Conservation (phyloP, 2,113 vertebrate species). For the Myotis lucifugus region DNA sequence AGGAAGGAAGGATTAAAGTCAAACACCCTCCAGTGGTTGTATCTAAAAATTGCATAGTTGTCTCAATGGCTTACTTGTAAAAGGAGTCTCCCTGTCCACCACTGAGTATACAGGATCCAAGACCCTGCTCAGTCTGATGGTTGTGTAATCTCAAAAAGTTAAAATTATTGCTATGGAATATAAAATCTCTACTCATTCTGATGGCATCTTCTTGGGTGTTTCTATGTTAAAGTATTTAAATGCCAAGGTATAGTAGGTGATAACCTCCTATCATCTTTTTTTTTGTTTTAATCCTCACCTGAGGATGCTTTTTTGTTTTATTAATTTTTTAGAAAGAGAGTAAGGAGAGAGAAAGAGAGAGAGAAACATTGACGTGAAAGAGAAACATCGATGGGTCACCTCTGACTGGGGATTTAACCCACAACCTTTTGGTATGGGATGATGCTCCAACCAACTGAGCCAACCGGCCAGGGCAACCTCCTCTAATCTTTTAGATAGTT, state of each 20-base stretch:
- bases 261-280: neutral
- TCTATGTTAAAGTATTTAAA: constrained; percentile 32
- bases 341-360: neutral
- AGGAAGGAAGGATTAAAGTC: constrained; percentile 79
- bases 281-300: neutral
- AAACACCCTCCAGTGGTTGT: constrained; percentile 86
- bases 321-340: too few species aligned
- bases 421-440: neutral
- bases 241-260: neutral
- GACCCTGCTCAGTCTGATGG: neutral
- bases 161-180: constrained; percentile 14
- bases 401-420: neutral
- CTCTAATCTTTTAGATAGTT: neutral
- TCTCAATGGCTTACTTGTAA: constrained; percentile 46
- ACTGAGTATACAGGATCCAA: neutral
- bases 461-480: neutral
- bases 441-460: neutral
- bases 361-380: neutral
- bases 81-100: constrained; percentile 55
- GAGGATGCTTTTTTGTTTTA: neutral
- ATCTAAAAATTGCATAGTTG: constrained; percentile 78
- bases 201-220: neutral
- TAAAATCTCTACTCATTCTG: neutral
- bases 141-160: constrained; percentile 12
- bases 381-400: neutral